phyloP scores from a whole-genome alignment of 1,140 invertebrate genomes.

The Drosophila kepulauana region DNA sequence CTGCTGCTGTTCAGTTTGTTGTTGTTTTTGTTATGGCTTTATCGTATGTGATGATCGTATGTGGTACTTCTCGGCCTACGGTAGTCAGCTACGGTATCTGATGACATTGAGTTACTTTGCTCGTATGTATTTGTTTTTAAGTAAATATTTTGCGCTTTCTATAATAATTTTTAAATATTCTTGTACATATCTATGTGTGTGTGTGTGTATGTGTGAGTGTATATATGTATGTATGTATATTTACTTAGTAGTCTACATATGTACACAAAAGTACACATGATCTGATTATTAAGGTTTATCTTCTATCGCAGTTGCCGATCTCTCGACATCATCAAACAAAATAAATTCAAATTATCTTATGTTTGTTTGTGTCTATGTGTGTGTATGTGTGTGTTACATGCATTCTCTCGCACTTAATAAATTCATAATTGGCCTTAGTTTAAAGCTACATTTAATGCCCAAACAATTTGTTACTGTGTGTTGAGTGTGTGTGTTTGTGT shows the following conservation, averaged over 20 bases:
- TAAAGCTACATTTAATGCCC: conserved; percentile 17
- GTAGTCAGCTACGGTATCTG: conserved; percentile 16
- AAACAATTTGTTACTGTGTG: conserved; percentile 3
- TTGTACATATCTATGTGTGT: conserved; percentile 48
- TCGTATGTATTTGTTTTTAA: conserved; percentile 2
- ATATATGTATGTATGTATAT: conserved; percentile 45
- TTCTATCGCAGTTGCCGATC: conserved; percentile 2
- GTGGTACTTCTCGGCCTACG: conserved; percentile 14
- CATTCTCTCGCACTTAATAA: conserved; percentile 25
- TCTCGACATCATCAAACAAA: conserved; percentile 11
- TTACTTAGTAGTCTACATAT: conserved; percentile 52
- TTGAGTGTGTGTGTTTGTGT: conserved; percentile 26
- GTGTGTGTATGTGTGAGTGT: conserved; percentile 45
- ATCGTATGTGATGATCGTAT: conserved; percentile 26
- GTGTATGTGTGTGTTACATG: conserved; percentile 13
- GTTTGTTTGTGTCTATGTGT: conserved; percentile 2
- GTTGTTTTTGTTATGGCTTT: conserved; percentile 32
- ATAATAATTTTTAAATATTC: conserved; percentile 15
- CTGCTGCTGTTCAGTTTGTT: conserved; percentile 17
- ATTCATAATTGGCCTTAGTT: conserved; percentile 42
- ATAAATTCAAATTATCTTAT: conserved; percentile 2
- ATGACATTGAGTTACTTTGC: conserved; percentile 23
- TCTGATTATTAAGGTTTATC: conserved; percentile 14
- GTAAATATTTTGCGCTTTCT: conserved; percentile 37
- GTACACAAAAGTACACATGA: conserved; percentile 67